Evolutionary conservation across 2,888 invertebrate genomes (phyloP).

Genomic region (Diogma glabrata): DNA sequence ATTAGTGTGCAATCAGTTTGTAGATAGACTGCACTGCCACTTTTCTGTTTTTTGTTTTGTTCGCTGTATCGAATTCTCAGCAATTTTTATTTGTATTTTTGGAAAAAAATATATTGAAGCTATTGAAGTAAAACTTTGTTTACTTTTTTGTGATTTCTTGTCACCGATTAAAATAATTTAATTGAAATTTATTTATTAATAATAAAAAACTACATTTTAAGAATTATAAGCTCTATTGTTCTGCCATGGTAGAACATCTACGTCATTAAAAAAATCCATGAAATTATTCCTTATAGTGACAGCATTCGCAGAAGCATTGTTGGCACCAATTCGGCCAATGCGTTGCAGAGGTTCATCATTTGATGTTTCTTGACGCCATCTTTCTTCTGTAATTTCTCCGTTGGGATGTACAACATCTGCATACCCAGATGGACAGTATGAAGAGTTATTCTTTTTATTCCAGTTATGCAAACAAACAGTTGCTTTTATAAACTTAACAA

Average conservation of each 20-base stretch:
- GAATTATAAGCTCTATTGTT: slow-evolving; percentile 2
- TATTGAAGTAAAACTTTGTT: too few relatives aligned
- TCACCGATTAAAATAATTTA: too few relatives aligned
- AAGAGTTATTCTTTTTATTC: neutral
- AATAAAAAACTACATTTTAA: neutral
- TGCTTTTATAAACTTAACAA: neutral
- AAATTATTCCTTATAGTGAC: neutral
- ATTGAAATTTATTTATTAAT: neutral
- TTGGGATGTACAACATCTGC: neutral
- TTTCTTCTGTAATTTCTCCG: neutral
- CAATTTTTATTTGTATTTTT: too few relatives aligned
- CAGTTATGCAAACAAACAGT: slow-evolving; percentile 3
- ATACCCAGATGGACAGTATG: neutral
- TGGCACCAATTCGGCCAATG: slow-evolving; percentile 5
- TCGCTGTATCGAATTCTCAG: too few relatives aligned
- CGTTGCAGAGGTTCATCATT: neutral
- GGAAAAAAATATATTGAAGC: too few relatives aligned
- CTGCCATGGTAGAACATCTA: slow-evolving; percentile 1
- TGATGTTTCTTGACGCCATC: neutral
- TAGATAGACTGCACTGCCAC: too few relatives aligned
- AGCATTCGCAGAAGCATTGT: slow-evolving; percentile 1
- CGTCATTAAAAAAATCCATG: neutral
- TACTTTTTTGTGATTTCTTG: too few relatives aligned
- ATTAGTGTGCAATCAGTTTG: too few relatives aligned
- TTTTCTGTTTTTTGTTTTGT: too few relatives aligned